A percentile compares a stretch with the other conserved stretches of the same genome.
These are phyloP conservation scores for Acropora yongei DNA, from an alignment of 64 coral and sea anemone genomes.

Conservation along the genomic window DNA sequence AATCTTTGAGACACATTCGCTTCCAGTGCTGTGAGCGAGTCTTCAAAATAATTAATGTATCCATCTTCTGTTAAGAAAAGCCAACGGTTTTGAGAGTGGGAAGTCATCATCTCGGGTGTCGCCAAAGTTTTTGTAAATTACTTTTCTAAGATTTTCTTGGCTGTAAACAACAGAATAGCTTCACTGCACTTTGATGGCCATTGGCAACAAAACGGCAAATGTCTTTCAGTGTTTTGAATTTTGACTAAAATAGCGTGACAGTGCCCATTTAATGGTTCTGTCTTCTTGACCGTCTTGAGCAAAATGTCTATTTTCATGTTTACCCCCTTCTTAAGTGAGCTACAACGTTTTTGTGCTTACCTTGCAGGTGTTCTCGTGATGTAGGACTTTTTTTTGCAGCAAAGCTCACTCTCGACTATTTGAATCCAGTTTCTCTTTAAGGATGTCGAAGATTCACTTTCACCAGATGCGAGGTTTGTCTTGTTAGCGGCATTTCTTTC, in stretches of 20 bases:
- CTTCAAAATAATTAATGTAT: not conserved
- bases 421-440: not conserved
- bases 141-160: not conserved
- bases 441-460: not conserved
- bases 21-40: not conserved
- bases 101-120: not conserved
- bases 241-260: no score
- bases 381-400: not conserved
- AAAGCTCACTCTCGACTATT: slow-evolving; percentile 1
- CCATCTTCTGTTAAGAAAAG: not conserved
- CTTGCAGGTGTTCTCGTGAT: not conserved
- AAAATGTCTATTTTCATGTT: not conserved
- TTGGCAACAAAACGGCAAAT: no score
- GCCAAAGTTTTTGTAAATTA: no score
- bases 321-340: not conserved
- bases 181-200: no score
- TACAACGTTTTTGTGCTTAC: not conserved
- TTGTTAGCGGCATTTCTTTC: not conserved
- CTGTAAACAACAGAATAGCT: no score
- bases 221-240: no score
- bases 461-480: not conserved
- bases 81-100: not conserved
- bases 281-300: no score
- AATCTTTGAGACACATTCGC: not conserved
- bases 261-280: no score